Base-by-base conservation (phyloP, 1,140 invertebrate genomes). In the Zophobas atratus region DNA sequence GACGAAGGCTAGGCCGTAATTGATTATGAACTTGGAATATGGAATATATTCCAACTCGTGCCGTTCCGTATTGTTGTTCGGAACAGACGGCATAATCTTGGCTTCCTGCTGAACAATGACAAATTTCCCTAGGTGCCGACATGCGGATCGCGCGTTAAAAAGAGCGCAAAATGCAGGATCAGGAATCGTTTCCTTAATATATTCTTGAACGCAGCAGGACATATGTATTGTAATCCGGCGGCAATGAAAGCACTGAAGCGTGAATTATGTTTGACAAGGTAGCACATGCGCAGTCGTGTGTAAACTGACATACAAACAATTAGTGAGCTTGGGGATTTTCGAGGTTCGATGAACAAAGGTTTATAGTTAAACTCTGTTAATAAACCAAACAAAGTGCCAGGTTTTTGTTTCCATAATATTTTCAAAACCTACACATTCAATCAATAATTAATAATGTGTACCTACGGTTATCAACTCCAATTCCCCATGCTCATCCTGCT, bases 301-400 rank as follows among this genome's bases (percentile, higher is more conserved):
- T 56, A 73, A 73, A 73, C 51, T 55, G 48, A 43, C 46, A 20
- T 51, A 72, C 71, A 73, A 73, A 73, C 71, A 73, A 73, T 73
- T 73, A 73, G 71, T 55, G 70, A 60, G 60, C 48, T 49, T 8
- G 49, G 71, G 71, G 38, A 39, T 53, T 73, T 73, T 73, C 71
- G 55, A 49, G 49, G 71, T 55, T 73, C 48, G 49, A 53, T 73
- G 71, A 55, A 73, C 71, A 73, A 73, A 73, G 48, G 49, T 33
- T 51, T 73, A 71, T 35, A 57, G 55, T 57, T 57, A 67, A 67
- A 67, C 60, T 67, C 60, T 67, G 60, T 67, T 67, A 67, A 67
- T 43, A 41, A 67, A 67, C 38, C 39, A 55, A 55, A 55, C 53
- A 67, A 36, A 67, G 60, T 67, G 60, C 6, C 60, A 8, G 60